Conservation (phyloP, 1,140 invertebrate genomes). For the Drosophila aff. region DNA sequence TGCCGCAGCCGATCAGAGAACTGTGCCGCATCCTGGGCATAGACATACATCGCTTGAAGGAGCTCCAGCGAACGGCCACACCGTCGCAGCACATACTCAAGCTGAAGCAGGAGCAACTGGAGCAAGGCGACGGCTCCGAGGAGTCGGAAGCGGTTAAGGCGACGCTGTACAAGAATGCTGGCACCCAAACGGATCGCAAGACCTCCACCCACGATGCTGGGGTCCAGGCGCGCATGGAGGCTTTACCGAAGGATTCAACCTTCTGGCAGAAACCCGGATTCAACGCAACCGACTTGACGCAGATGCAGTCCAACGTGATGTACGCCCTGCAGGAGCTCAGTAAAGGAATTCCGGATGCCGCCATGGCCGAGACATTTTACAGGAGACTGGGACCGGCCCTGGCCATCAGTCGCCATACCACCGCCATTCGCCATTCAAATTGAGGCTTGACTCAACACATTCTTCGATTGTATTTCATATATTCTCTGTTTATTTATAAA, state of each 20-base stretch:
- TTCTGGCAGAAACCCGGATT: slow-evolving; percentile 49
- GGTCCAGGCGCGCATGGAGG: slow-evolving; percentile 10
- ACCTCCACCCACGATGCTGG: slow-evolving; percentile 15
- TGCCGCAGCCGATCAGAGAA: slow-evolving; percentile 36
- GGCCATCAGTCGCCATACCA: slow-evolving; percentile 10
- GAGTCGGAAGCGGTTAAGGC: slow-evolving; percentile 12
- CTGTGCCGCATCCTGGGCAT: slow-evolving; percentile 56
- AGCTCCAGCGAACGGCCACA: slow-evolving; percentile 34
- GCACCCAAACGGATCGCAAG: slow-evolving; percentile 36
- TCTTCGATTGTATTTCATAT: background rate
- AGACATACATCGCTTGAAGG: slow-evolving; percentile 32
- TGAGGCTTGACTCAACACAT: background rate
- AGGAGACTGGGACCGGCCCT: slow-evolving; percentile 29
- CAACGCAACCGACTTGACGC: slow-evolving; percentile 18
- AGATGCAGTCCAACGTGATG: slow-evolving; percentile 53
- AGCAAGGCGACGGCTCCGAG: slow-evolving; percentile 9
- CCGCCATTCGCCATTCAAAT: background rate
- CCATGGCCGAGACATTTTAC: slow-evolving; percentile 30
- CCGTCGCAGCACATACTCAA: slow-evolving; percentile 45
- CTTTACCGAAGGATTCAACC: background rate
- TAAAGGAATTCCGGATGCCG: slow-evolving; percentile 5
- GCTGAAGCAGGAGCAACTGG: slow-evolving; percentile 16
- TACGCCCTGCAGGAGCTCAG: slow-evolving; percentile 44
- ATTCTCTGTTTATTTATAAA: slow-evolving; percentile 21
- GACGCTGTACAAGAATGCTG: slow-evolving; percentile 30